Conservation (phyloP, 2,113 vertebrate species). For the Peromyscus polionotus region DNA sequence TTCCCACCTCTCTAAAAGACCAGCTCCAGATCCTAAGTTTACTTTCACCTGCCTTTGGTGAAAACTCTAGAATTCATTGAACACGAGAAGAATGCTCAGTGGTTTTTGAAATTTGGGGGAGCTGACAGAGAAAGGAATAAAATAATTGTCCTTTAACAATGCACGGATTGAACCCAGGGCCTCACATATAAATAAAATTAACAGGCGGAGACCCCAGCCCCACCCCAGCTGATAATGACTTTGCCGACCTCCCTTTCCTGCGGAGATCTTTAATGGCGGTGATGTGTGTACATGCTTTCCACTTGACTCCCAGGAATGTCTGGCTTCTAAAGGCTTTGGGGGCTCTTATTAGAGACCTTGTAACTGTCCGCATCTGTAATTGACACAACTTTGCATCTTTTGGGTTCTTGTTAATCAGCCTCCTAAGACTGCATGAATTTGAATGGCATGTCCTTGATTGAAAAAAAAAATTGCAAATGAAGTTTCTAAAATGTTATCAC, state of each 20-base stretch:
- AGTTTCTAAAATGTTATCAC: not conserved
- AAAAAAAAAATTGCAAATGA: not conserved
- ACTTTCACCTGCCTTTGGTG: constrained; percentile 27
- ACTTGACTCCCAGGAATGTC: not conserved
- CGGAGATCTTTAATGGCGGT: not conserved
- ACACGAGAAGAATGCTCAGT: not conserved
- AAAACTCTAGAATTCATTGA: not conserved
- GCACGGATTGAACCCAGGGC: not conserved
- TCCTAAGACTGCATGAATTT: not conserved
- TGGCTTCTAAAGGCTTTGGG: not conserved
- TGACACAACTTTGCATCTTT: not conserved
- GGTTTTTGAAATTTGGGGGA: not conserved
- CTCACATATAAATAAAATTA: not conserved
- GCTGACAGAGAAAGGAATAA: constrained; percentile 6
- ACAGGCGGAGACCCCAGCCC: not conserved
- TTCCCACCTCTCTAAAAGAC: not conserved
- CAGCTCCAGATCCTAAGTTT: not conserved
- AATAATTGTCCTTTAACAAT: not conserved
- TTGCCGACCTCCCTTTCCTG: not conserved
- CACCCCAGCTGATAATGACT: not conserved
- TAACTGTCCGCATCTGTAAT: not conserved
- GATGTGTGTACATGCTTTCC: not conserved
- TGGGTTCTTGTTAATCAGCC: constrained; percentile 3
- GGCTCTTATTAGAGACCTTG: not conserved
- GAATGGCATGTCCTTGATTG: not conserved